Evolutionary conservation across 2,113 vertebrate species (phyloP), one percentile per base, ranked within the genome.

Genomic region (Cichladusa arquata): DNA sequence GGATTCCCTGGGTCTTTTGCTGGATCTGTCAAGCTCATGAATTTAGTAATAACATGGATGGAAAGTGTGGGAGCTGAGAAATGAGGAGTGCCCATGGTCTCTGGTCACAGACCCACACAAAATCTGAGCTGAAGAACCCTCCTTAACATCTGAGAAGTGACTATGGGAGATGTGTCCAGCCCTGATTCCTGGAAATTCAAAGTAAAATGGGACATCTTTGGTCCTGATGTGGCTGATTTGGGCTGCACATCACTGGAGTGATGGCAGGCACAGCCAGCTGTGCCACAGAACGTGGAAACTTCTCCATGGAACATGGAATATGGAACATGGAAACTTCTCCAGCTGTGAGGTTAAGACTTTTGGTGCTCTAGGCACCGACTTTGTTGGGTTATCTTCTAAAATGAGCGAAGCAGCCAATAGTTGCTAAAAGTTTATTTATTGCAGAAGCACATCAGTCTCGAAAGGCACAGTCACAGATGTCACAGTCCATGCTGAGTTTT

Each of bases 151-250:
- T 57, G 57, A 79, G 62, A 17, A 25, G 22, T 28, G 29, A 14
- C 22, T 15, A 1, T 6, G 19, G 9, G 15, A 57, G 58, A 33
- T 0, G 14, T 31, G 31, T 6, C 23, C 13, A 25, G 1, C 24
- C 8, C 6, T 23, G 18, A 17, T 14, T 78, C 54, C 12, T n/a
- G 33, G 19, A 23, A 73, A 48, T 45, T 65, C 19, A 34, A 40
- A 25, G 6, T 8, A 86, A 38, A 86, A 61, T 9, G 23, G 19
- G 24, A 7, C 5, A 4, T 58, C 6, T 36, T 64, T n/a, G 12
- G 9, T 25, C 11, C 56, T 73, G 54, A n/a, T 4, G 4, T 8
- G 48, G 6, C 34, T 14, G 4, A 50, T 69, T 81, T 45, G 65
- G 26, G 26, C 34, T 51, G 45, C 56, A 31, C 8, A 4, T 4